phyloP scores from a whole-genome alignment of 2,113 vertebrate genomes.

The Microtus pennsylvanicus region DNA sequence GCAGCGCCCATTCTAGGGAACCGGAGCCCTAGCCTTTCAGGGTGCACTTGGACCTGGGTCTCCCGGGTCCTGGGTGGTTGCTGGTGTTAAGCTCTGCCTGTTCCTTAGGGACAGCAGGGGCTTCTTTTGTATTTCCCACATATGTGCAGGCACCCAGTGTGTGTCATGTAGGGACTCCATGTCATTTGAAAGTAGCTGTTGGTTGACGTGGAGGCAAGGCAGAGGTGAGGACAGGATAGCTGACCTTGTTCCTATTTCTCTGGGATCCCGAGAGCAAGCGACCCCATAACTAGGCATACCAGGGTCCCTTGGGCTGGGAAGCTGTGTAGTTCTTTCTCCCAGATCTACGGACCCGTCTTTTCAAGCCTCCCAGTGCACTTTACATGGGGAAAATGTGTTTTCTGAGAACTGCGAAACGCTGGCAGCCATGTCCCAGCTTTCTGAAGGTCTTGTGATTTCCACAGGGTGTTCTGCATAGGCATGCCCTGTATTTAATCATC shows the following conservation, averaged over 20 bases:
- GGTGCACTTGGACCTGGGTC: background rate
- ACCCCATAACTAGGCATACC: background rate
- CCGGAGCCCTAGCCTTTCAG: background rate
- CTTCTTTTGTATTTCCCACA: background rate
- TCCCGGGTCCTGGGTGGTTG: background rate
- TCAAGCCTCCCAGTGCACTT: background rate
- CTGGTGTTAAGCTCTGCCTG: background rate
- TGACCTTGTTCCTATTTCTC: background rate
- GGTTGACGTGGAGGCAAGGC: background rate
- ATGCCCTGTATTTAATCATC: conserved; percentile 95
- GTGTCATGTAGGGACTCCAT: background rate
- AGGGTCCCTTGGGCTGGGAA: background rate
- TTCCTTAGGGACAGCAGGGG: background rate
- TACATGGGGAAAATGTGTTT: background rate
- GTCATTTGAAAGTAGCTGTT: background rate
- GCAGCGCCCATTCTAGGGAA: background rate
- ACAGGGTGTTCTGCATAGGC: conserved; percentile 96
- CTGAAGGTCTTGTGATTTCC: background rate
- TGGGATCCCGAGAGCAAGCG: background rate
- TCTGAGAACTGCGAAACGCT: accelerated
- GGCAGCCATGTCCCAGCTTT: too few species aligned
- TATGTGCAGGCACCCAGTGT: background rate
- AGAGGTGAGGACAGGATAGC: background rate
- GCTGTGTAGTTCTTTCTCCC: background rate
- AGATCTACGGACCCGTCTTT: background rate